phyloP scores from a whole-genome alignment of 2,113 vertebrate species.

The Tachuris rubrigastra region DNA sequence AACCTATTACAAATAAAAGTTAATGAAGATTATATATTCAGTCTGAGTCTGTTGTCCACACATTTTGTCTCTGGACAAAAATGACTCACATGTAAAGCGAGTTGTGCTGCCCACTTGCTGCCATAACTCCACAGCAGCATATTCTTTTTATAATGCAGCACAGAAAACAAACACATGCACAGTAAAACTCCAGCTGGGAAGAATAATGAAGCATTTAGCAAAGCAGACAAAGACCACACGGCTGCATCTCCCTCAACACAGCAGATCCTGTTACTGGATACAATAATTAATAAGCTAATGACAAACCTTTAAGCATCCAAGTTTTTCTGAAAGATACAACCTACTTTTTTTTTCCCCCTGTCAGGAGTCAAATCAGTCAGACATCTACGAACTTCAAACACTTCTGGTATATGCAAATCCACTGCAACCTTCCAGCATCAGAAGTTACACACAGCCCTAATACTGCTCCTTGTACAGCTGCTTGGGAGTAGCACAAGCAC shows the following conservation, averaged over 20 bases:
- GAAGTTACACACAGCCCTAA: background rate
- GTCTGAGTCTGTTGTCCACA: background rate
- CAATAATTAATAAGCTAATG: conserved; percentile 24
- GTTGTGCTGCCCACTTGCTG: background rate
- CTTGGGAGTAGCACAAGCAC: background rate
- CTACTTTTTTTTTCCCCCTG: background rate
- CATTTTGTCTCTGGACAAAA: background rate
- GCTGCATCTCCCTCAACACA: background rate
- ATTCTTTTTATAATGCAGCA: background rate
- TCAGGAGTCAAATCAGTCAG: background rate
- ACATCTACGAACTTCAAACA: background rate
- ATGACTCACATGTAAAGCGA: background rate
- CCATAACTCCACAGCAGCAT: background rate
- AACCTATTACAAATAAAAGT: background rate
- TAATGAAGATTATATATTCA: background rate
- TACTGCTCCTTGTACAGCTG: accelerated
- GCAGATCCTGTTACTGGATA: background rate
- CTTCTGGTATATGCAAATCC: background rate
- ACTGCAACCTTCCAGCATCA: background rate
- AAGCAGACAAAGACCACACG: conserved; percentile 22
- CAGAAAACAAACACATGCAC: conserved; percentile 24
- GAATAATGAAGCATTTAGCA: conserved; percentile 55
- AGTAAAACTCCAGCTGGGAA: conserved; percentile 33
- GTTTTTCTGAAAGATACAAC: background rate
- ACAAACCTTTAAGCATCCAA: background rate